Conservation (phyloP, 2,888 invertebrate genomes). For the Thymelicus lineola region DNA sequence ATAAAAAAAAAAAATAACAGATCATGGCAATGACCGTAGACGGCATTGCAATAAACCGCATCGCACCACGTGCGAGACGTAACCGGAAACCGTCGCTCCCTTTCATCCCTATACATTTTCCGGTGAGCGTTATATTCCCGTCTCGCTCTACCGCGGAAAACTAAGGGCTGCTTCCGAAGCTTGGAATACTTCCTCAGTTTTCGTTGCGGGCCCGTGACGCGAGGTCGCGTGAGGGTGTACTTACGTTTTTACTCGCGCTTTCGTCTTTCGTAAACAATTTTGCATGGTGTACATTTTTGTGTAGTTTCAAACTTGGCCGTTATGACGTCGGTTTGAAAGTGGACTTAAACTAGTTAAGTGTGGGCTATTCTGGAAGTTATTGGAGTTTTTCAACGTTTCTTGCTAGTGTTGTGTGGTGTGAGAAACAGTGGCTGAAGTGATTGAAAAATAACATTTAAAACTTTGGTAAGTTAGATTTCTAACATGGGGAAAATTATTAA, state of each 20-base stretch:
- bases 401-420: slow-evolving; percentile 23
- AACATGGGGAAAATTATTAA: no score
- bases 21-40: slow-evolving; percentile 81
- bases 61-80: slow-evolving; percentile 74
- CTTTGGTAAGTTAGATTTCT: slow-evolving; percentile 20
- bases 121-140: slow-evolving; percentile 46
- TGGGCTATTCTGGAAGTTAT: slow-evolving; percentile 11
- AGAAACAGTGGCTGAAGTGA: slow-evolving; percentile 7
- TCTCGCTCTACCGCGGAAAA: slow-evolving; percentile 71
- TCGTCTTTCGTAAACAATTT: slow-evolving; percentile 51
- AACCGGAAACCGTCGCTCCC: slow-evolving; percentile 59
- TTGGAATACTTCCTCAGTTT: slow-evolving; percentile 61
- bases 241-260: slow-evolving; percentile 47
- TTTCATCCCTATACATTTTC: slow-evolving; percentile 54
- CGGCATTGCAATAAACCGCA: slow-evolving; percentile 79
- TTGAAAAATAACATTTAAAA: slow-evolving; percentile 4
- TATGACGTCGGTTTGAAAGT: slow-evolving; percentile 21
- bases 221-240: slow-evolving; percentile 52
- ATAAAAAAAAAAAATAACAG: slow-evolving; percentile 53
- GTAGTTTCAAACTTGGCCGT: slow-evolving; percentile 51
- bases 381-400: slow-evolving; percentile 10
- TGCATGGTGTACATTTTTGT: slow-evolving; percentile 47
- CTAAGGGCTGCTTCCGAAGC: slow-evolving; percentile 66
- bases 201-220: slow-evolving; percentile 65
- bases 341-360: slow-evolving; percentile 18